Evolutionary conservation across 2,113 vertebrate species (phyloP), one percentile per base, ranked within the genome.

Genomic region (Galeopterus variegatus): DNA sequence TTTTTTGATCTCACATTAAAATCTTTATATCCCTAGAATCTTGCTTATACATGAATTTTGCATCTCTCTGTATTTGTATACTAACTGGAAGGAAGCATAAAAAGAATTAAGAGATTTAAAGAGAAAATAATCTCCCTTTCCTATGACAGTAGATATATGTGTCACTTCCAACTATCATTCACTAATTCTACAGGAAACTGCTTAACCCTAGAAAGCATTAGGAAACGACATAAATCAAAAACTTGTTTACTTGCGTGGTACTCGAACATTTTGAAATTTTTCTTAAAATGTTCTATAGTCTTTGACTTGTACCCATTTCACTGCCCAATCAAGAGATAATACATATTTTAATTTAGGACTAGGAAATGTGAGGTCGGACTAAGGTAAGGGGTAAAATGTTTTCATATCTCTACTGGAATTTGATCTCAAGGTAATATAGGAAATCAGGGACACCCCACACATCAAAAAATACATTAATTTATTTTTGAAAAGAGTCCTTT

Each of bases 161-260:
- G 10, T 28, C 23, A 64, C 48, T 82, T 54, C 31, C 58, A 69
- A 50, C 79, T 79, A 72, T 84, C n/a, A 79, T 67, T 90, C 31
- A 54, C 4, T 26, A 31, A 8, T 92, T 80, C 26, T n/a, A 50
- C 17, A 50, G 56, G 45, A 93, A 90, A 64, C 6, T 69, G 45
- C 64, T 80, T 79, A 79, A 80, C 72, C 88, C 93, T 19, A 85
- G 28, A 33, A 82, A 94, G 50, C 5, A 50, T 54, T 65, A 18
- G 79, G 36, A 85, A 92, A 79, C 67, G 52, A 58, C 58, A 62
- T 77, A 79, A 95, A 41, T 5, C 3, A 52, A 94, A 94, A 73
- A 14, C 33, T 45, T 31, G 19, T 48, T 76, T 60, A 10, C 15
- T 77, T 62, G 31, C 33, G 33, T 4, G 58, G 19, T 58, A 65